phyloP scores from a whole-genome alignment of 35 echinoderm and acorn worm species.

The Diadema setosum region DNA sequence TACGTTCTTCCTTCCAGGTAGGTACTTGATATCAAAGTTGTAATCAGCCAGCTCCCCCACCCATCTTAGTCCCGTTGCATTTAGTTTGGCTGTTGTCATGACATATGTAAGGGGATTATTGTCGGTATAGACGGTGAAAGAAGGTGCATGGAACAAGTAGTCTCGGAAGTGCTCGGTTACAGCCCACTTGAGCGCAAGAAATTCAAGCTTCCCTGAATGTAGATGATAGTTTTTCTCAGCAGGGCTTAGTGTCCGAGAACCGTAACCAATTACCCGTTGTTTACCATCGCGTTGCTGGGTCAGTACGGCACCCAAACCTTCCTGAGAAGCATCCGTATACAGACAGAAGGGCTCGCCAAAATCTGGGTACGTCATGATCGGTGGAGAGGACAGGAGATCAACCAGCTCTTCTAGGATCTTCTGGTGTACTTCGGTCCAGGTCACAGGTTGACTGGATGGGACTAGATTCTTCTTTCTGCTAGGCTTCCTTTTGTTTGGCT shows the following conservation, averaged over 20 bases:
- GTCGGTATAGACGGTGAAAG: slow-evolving; percentile 36
- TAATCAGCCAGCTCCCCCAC: slow-evolving; percentile 12
- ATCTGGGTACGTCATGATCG: slow-evolving; percentile 15
- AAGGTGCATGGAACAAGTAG: slow-evolving; percentile 32
- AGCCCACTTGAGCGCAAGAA: slow-evolving; percentile 56
- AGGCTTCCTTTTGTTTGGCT: neutral
- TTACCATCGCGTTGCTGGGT: slow-evolving; percentile 20
- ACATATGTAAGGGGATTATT: slow-evolving; percentile 68
- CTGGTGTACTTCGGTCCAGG: neutral
- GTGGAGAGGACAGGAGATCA: neutral
- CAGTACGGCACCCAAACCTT: slow-evolving; percentile 12
- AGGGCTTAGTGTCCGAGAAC: neutral
- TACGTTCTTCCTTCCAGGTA: neutral
- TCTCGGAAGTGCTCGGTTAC: slow-evolving; percentile 39
- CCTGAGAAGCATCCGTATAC: neutral
- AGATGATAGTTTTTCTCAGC: slow-evolving; percentile 46
- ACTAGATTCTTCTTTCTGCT: neutral
- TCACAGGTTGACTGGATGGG: neutral
- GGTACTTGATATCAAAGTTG: neutral
- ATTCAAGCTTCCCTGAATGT: slow-evolving; percentile 2
- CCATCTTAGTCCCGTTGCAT: slow-evolving; percentile 51
- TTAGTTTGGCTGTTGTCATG: slow-evolving; percentile 12
- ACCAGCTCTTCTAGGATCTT: neutral
- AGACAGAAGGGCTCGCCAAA: neutral
- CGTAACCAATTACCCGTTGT: slow-evolving; percentile 19